phyloP scores from a whole-genome alignment of 2,797 vertebrate species.

The Hozukius guyotensis region DNA sequence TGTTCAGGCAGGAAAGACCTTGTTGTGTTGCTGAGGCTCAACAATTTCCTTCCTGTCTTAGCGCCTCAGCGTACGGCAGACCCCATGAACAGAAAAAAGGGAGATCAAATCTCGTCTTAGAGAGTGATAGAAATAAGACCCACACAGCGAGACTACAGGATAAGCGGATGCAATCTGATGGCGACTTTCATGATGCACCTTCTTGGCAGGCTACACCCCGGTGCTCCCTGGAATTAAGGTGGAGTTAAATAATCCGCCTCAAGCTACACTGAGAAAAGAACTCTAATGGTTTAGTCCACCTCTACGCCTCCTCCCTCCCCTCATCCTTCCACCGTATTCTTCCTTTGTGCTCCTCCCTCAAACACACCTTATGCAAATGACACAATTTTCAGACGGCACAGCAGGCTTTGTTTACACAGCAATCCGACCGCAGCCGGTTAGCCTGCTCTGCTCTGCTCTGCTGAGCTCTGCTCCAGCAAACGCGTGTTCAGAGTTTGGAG shows the following conservation, averaged over 20 bases:
- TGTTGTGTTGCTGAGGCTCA: constrained; percentile 59
- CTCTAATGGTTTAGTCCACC: constrained; percentile 83
- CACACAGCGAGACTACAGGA: constrained; percentile 5
- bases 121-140: constrained; percentile 20
- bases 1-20: constrained; percentile 68
- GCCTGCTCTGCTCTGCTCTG: constrained; percentile 58
- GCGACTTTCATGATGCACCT: constrained; percentile 51
- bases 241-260: constrained; percentile 71
- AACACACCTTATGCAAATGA: constrained; percentile 89
- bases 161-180: constrained; percentile 22
- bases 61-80: constrained; percentile 39
- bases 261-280: constrained; percentile 62
- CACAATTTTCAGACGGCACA: constrained; percentile 73
- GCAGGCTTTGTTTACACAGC: constrained; percentile 86
- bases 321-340: constrained; percentile 54
- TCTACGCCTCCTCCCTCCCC: constrained; percentile 65
- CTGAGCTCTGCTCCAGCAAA: constrained; percentile 48
- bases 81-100: constrained; percentile 9
- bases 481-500: constrained; percentile 62
- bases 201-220: constrained; percentile 59
- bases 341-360: constrained; percentile 75
- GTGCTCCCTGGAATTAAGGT: constrained; percentile 66
- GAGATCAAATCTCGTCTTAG: constrained; percentile 13
- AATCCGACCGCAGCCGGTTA: constrained; percentile 72
- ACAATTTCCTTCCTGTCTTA: constrained; percentile 82